Base-by-base conservation (phyloP, 1,140 invertebrate species). In the Elymnias hypermnestra region DNA sequence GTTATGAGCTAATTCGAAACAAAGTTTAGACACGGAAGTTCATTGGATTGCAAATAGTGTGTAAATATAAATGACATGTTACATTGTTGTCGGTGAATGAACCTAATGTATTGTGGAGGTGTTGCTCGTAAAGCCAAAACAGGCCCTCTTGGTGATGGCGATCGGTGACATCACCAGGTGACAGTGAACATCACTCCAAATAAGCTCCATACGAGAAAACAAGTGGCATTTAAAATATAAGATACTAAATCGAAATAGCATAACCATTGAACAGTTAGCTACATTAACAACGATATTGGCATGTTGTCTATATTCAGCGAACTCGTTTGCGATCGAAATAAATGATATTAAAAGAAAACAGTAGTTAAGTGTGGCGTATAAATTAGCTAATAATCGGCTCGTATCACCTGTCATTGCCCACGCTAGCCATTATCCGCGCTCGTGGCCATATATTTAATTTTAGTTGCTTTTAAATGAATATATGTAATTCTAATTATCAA, bases 51-150 rank as follows among this genome's bases (percentile, higher is more conserved):
- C 41, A 55, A 61, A 63, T 69, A 71, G 62, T 55, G 52, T 55
- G 33, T 43, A 36, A 60, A 60, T 63, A 68, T 62, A 73, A 67
- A 41, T 59, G 48, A 44, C 36, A 48, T 31, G 43, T 57, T 52
- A 43, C 48, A 70, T 70, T 45, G 48, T 64, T 55, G 33, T 49
- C 72, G 74, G 77, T 83, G 76, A 83, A 81, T 77, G 76, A 83
- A 83, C 79, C 64, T 57, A 71, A 73, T 61, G 70, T 52, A 44
- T 47, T 79, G 76, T 79, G 76, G 73, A 75, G 76, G 74, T 77
- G 79, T 77, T 46, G 68, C 63, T 81, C 78, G 67, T 81, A 81
- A 83, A 77, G 63, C 74, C 74, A 74, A 76, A 83, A 69, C 63
- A 53, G 76, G 69, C 69, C 67, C 53, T 57, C 52, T 60, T 50